Evolutionary conservation across 2,888 invertebrate genomes (phyloP), one percentile per base, ranked within the genome.

Genomic region (Drosophila borborema): DNA sequence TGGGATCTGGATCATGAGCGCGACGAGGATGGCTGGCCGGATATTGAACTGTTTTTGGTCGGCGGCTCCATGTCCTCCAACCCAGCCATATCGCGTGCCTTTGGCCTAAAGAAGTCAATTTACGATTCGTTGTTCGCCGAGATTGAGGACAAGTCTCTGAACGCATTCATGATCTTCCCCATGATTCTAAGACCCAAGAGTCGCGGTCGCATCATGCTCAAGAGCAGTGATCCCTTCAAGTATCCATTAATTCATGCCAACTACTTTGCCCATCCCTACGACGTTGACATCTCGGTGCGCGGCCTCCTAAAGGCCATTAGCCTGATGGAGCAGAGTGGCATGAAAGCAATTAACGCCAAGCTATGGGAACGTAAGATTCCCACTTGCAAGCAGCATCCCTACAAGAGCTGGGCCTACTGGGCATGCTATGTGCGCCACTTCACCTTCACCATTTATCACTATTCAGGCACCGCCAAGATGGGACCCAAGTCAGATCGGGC

Each of bases 151-250:
- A 87, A 74, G 28, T 72, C 83, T 2, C 71, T 91, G 23, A 90
- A 95, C 45, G 93, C 94, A 0, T 95, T 95, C 91, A 94, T 94
- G 89, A 93, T 95, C 55, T 94, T 95, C 61, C 95, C 95, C 2
- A 95, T 95, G 94, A 91, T 95, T 2, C 83, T 97, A 92, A 94
- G 96, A 56, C 96, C 97, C 0, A 95, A 95, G 84, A 96, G 96
- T 38, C 94, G 94, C n/a, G 97, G 97, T 1, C 93, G 93, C 64
- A 91, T 97, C 18, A 95, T 95, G 85, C 93, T 97, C 16, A 94
- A 94, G 82, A 94, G 95, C 58, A 94, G 90, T 0, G 95, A 96
- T 91, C 96, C 96, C 0, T 94, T 94, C 23, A 94, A 95, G 28
- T 94, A 95, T 81, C 97, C 97, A 0, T 91, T 94, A 48, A 94